Evolutionary conservation across 2,797 vertebrate species (phyloP), one percentile per base, ranked within the genome.

Genomic region (Sebastes wilsoni): DNA sequence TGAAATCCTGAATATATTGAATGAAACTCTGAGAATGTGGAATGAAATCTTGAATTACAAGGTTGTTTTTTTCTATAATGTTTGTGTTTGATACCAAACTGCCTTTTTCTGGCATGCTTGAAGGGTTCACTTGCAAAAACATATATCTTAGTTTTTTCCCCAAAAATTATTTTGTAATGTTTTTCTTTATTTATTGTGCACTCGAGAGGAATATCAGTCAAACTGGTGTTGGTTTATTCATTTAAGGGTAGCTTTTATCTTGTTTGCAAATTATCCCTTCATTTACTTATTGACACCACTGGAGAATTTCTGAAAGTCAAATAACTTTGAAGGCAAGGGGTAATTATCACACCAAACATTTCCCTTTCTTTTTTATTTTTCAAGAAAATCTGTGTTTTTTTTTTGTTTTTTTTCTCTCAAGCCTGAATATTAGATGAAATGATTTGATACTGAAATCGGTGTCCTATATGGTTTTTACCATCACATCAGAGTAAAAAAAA

Each of bases 341-440:
- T 30, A 23, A 66, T 75, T 27, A 65, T 18, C 20, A 13, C 25
- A 58, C n/a, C 16, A 27, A 55, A 55, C 14, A 58, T 18, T 58
- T 32, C 7, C 8, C 32, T 66, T 55, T 34, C 2, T 23, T 36
- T 36, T n/a, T 61, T 69, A 12, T 54, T 22, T 52, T 12, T 23
- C 28, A 54, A 28, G 18, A 8, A 66, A 38, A 56, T 75, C 10
- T 13, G 14, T 67, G 22, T 30, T 30, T 14, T 38, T 38, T 38
- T 38, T 14, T 6, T 1, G 0, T 36, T 42, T 42, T 42, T 42
- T 42, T 16, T 42, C 36, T 38, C 36, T 16, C 22, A 66, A 61
- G 27, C 22, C 25, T 54, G 12, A 79, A 77, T 75, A 72, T 61
- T 56, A 69, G 18, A 82, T 72, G 4, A 70, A 68, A 56, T 79